Evolutionary conservation across 1,140 invertebrate genomes (phyloP), one percentile per base, ranked within the genome.

Genomic region (Arctopsyche grandis): DNA sequence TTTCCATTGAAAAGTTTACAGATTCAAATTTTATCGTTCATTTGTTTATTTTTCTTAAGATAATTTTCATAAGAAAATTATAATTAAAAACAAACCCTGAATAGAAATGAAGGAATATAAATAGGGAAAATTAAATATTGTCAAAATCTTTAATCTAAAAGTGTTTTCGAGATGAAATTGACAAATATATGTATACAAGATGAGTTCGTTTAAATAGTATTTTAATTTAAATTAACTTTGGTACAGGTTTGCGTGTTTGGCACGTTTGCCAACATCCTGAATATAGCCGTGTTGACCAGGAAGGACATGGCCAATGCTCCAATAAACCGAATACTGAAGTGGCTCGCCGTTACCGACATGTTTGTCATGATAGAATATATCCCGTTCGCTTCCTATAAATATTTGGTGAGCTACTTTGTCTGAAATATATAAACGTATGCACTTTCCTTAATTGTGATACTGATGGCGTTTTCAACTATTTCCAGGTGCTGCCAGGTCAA

Each of bases 301-400:
- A 93, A 94, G 81, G 93, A 96, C 79, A 93, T 97, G 90, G 90
- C 91, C 3, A 87, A 91, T 48, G 92, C 94, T 0, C 94, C 96
- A 0, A 96, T 96, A 71, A 97, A 97, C 84, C 89, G 92, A 74
- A 94, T 97, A 44, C 89, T 97, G 0, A 92, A 88, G 82, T 88
- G 87, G 87, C 87, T 97, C 38, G 96, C 96, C 0, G 91, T 95
- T 0, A 93, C 94, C 4, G 95, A 97, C 84, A 92, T 96, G 87
- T 89, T 96, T 76, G 93, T 97, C 9, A 97, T 97, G 95, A 84
- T 94, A 24, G 94, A 96, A 80, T 97, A 97, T 83, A 91, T 96
- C 71, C 94, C 94, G 0, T 97, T 95, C 84, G 92, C 93, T 0
- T 88, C 93, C 58, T 95, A 96, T 84, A 91, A 91, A 80, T 94